phyloP scores from a whole-genome alignment of 1,140 invertebrate species.

The Caenorhabditis brenneri region DNA sequence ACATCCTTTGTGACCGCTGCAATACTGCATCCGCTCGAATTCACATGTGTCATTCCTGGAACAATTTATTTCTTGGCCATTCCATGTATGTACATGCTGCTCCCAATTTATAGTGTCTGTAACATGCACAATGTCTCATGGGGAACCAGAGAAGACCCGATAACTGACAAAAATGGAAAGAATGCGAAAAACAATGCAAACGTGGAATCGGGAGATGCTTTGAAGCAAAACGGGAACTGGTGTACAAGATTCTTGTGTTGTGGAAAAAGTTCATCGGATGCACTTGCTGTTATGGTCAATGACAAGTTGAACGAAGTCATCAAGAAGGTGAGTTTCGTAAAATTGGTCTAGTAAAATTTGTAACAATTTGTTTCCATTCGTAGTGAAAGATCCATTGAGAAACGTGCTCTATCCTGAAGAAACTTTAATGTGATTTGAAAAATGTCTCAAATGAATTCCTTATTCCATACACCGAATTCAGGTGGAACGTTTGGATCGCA shows the following conservation, averaged over 20 bases:
- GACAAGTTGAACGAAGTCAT: conserved; percentile 65
- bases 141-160: conserved; percentile 82
- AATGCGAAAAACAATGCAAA: conserved; percentile 1
- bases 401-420: no score
- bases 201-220: conserved; percentile 4
- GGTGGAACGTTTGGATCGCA: background rate
- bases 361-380: no score
- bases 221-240: conserved; percentile 42
- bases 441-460: no score
- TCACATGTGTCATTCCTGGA: conserved; percentile 79
- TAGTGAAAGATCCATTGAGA: no score
- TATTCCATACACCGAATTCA: no score
- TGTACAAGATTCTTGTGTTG: conserved; percentile 65
- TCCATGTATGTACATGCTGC: conserved; percentile 89
- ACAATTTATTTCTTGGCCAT: conserved; percentile 88
- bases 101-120: conserved; percentile 87
- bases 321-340: conserved; percentile 54
- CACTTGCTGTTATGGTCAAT: conserved; percentile 59
- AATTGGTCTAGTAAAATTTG: no score
- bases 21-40: conserved; percentile 83
- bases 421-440: background rate
- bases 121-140: conserved; percentile 83
- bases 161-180: conserved; percentile 51
- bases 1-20: conserved; percentile 77
- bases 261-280: conserved; percentile 62